phyloP scores from a whole-genome alignment of 2,113 vertebrate species.

The Castor canadensis region DNA sequence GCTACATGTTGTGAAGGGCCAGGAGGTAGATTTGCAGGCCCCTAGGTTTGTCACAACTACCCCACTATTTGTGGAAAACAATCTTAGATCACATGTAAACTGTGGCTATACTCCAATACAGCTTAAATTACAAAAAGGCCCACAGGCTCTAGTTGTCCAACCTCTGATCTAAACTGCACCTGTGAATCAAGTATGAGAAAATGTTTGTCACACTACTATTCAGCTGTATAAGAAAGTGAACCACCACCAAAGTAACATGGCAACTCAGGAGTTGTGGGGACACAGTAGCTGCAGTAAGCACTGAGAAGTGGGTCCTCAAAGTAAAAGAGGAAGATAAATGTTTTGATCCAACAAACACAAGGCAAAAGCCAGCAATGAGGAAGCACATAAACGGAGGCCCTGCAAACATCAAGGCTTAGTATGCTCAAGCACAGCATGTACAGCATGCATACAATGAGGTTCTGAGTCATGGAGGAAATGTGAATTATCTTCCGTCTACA shows the following conservation, averaged over 20 bases:
- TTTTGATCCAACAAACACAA: slow-evolving; percentile 17
- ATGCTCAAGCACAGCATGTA: not conserved
- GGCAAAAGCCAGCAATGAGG: not conserved
- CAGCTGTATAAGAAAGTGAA: not conserved
- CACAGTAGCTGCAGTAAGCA: not conserved
- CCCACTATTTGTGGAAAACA: not conserved
- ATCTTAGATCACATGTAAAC: not conserved
- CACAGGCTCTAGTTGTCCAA: not conserved
- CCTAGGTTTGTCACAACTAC: not conserved
- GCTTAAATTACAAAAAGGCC: not conserved
- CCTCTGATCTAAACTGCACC: not conserved
- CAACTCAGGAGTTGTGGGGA: not conserved
- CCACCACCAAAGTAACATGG: not conserved
- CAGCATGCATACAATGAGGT: not conserved
- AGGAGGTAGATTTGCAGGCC: not conserved
- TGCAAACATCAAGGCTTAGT: not conserved
- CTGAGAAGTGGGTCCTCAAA: not conserved
- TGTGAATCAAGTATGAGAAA: not conserved
- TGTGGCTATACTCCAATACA: not conserved
- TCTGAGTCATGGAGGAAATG: not conserved
- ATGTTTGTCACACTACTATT: not conserved
- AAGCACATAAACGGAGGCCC: not conserved
- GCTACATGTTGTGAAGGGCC: not conserved
- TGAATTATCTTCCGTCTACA: not conserved
- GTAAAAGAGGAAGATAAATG: not conserved